Conservation (phyloP, 2,113 vertebrate genomes). For the Salminus brasiliensis region DNA sequence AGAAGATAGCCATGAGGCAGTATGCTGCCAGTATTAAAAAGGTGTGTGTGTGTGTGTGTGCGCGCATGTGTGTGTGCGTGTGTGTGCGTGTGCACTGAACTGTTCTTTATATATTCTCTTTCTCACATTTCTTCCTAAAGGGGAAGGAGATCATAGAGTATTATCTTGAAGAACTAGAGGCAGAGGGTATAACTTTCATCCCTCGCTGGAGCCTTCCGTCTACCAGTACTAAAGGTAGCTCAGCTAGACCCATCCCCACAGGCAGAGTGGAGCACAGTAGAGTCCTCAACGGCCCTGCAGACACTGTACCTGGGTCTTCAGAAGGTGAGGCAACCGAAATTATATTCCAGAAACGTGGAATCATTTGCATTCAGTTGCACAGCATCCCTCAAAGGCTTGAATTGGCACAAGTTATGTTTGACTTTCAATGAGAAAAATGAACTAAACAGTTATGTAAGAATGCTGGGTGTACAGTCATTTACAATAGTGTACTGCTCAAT, state of each 20-base stretch:
- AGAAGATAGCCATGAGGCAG: slow-evolving; percentile 97
- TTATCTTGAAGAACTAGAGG: slow-evolving; percentile 88
- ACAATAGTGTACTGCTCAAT: no score
- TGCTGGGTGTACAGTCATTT: no score
- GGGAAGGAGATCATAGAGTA: slow-evolving; percentile 97
- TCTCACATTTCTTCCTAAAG: slow-evolving; percentile 64
- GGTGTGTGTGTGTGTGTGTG: slow-evolving; percentile 66
- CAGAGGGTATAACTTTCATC: slow-evolving; percentile 86
- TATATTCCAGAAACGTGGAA: neutral
- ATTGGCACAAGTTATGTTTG: no score
- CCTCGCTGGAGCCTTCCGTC: slow-evolving; percentile 85
- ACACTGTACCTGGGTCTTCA: slow-evolving; percentile 74
- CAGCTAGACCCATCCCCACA: slow-evolving; percentile 60
- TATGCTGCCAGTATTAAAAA: slow-evolving; percentile 96
- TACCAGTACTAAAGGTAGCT: slow-evolving; percentile 52
- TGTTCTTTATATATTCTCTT: neutral
- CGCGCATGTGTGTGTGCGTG: slow-evolving; percentile 65
- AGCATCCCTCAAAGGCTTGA: no score
- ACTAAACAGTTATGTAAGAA: no score
- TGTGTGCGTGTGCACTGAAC: no score
- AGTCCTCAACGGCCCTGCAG: slow-evolving; percentile 67
- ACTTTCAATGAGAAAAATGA: no score
- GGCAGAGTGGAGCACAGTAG: slow-evolving; percentile 44
- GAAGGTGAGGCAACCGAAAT: slow-evolving; percentile 73
- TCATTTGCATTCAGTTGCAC: neutral